Percentiles rank a stretch among this genome's conserved stretches.
phyloP scores from a whole-genome alignment of 2,797 vertebrate genomes.

The Chloroceryle inda region DNA sequence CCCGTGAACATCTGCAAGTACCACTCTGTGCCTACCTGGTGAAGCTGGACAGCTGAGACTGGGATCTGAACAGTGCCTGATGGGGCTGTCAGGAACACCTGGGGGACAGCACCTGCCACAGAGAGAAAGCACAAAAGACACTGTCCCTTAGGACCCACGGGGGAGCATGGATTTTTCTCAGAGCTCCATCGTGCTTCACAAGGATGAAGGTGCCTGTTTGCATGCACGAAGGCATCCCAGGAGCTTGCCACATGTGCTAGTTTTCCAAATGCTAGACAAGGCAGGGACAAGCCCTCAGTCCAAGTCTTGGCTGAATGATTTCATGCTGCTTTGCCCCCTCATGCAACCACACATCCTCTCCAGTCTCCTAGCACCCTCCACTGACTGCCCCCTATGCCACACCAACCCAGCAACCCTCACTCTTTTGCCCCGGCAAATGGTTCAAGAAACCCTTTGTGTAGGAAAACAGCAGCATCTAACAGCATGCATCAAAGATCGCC shows the following conservation, averaged over 20 bases:
- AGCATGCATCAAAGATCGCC: rapidly evolving
- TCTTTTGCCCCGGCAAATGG: neutral
- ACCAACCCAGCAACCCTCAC: neutral
- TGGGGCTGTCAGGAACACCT: conserved; percentile 95
- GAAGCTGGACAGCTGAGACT: conserved; percentile 96
- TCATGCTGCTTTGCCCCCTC: neutral
- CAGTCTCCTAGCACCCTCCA: neutral
- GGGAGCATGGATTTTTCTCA: neutral
- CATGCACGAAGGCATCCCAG: neutral
- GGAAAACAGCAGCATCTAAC: neutral
- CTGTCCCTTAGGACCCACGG: neutral
- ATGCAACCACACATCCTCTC: neutral
- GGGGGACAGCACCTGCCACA: conserved; percentile 86
- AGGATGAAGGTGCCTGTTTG: neutral
- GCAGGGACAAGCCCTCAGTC: neutral
- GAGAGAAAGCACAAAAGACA: conserved; percentile 5
- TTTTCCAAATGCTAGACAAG: neutral
- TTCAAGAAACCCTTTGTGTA: neutral
- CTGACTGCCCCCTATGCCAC: neutral
- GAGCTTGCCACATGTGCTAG: neutral
- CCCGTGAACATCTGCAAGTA: neutral
- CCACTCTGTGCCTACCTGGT: conserved; percentile 87
- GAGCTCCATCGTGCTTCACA: neutral
- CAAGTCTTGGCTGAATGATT: neutral
- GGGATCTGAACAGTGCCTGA: conserved; percentile 97